Evolutionary conservation across 2,888 invertebrate genomes (phyloP).

Genomic region (Protophormia terraenovae): DNA sequence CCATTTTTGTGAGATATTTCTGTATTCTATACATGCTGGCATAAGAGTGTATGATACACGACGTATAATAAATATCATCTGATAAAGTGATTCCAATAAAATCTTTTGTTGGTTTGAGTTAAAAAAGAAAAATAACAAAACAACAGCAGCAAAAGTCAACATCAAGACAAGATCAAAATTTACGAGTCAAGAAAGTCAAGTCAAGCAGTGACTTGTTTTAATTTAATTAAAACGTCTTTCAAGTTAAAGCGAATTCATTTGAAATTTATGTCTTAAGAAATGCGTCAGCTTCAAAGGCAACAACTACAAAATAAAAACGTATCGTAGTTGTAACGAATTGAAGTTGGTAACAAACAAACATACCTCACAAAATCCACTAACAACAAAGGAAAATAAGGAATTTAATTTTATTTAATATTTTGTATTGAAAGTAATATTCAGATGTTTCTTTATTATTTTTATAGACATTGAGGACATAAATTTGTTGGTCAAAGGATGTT

Average conservation of each 20-base stretch:
- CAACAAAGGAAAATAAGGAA: background rate
- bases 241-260: constrained; percentile 69
- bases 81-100: constrained; percentile 56
- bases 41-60: background rate
- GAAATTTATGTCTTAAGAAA: constrained; percentile 71
- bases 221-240: constrained; percentile 79
- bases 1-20: background rate
- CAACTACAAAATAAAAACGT: constrained; percentile 47
- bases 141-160: background rate
- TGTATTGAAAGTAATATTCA: too few relatives aligned
- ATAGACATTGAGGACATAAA: too few relatives aligned
- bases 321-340: background rate
- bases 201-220: constrained; percentile 50
- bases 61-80: constrained; percentile 38
- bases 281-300: constrained; percentile 67
- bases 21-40: background rate
- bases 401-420: too few relatives aligned
- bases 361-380: background rate
- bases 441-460: too few relatives aligned
- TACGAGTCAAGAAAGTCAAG: constrained; percentile 42
- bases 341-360: background rate
- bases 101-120: background rate
- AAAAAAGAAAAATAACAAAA: background rate
- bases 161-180: constrained; percentile 57
- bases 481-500: too few relatives aligned